These are phyloP conservation scores for Oryzias melastigma DNA, from an alignment of 2,113 vertebrate species.

Conservation along the genomic window DNA sequence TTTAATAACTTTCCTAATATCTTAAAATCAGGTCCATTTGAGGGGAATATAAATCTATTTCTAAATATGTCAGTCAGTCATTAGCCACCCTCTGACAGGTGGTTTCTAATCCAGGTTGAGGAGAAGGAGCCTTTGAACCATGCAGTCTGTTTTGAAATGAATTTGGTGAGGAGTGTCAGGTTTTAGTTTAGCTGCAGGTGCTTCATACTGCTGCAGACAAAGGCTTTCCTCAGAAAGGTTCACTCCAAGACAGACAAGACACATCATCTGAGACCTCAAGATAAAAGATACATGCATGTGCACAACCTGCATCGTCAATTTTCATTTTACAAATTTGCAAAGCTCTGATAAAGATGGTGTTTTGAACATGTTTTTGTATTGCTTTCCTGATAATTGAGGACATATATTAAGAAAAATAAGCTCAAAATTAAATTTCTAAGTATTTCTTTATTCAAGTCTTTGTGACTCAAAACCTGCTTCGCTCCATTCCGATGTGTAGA, in stretches of 20 bases:
- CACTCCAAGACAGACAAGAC: neutral
- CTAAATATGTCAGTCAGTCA: slow-evolving; percentile 46
- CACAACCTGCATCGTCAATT: too few relatives aligned
- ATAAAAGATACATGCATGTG: neutral
- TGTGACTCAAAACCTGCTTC: too few relatives aligned
- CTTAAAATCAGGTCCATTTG: neutral
- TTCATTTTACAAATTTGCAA: too few relatives aligned
- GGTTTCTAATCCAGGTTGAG: slow-evolving; percentile 37
- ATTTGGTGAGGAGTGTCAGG: slow-evolving; percentile 19
- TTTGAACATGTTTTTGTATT: too few relatives aligned
- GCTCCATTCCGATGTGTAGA: too few relatives aligned
- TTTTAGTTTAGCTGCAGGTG: slow-evolving; percentile 56
- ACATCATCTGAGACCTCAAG: too few relatives aligned
- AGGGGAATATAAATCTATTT: slow-evolving; percentile 43
- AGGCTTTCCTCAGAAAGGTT: neutral
- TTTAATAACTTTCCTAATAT: too few relatives aligned
- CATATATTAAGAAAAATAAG: too few relatives aligned
- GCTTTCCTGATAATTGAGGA: too few relatives aligned
- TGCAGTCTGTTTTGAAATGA: slow-evolving; percentile 36
- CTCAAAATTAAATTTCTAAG: too few relatives aligned
- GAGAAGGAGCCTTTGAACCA: slow-evolving; percentile 48
- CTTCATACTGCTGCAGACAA: slow-evolving; percentile 29
- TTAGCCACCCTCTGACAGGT: slow-evolving; percentile 59
- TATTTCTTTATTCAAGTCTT: too few relatives aligned
- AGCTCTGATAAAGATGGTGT: too few relatives aligned